Conservation (phyloP, 2,113 vertebrate genomes). For the Vidua macroura region DNA sequence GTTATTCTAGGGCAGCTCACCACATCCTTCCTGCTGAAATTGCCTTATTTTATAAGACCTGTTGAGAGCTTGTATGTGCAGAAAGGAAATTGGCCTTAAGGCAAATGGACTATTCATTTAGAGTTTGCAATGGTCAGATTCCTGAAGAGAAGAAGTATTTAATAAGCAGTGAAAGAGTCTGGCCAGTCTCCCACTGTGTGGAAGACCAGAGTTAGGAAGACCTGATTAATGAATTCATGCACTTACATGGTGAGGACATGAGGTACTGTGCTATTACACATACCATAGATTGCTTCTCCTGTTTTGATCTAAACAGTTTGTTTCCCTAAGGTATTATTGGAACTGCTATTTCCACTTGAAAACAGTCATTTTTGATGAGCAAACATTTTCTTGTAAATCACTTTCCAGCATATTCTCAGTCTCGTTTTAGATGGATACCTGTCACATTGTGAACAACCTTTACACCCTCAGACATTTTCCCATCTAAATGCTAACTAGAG, state of each 20-base stretch:
- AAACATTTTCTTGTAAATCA: background rate
- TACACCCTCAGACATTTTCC: conserved; percentile 22
- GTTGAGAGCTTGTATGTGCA: background rate
- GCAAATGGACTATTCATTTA: background rate
- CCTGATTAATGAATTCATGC: background rate
- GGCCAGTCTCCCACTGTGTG: background rate
- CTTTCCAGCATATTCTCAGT: conserved; percentile 1
- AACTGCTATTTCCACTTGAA: background rate
- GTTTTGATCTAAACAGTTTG: background rate
- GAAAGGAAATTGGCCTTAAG: background rate
- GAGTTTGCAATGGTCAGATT: background rate
- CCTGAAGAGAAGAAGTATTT: background rate
- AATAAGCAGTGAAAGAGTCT: background rate
- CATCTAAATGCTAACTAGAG: conserved; percentile 61
- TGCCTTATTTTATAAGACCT: background rate
- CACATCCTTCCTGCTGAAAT: background rate
- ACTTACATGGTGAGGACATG: background rate
- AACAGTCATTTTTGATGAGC: background rate
- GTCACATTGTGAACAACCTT: conserved; percentile 32
- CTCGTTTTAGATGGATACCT: background rate
- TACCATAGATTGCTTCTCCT: background rate
- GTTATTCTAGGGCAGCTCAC: background rate
- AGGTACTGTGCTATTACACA: background rate
- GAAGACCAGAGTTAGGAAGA: background rate
- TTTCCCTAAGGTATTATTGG: background rate